Base-by-base conservation (phyloP, 2,113 vertebrate species). In the Erythrocercus mccallii region DNA sequence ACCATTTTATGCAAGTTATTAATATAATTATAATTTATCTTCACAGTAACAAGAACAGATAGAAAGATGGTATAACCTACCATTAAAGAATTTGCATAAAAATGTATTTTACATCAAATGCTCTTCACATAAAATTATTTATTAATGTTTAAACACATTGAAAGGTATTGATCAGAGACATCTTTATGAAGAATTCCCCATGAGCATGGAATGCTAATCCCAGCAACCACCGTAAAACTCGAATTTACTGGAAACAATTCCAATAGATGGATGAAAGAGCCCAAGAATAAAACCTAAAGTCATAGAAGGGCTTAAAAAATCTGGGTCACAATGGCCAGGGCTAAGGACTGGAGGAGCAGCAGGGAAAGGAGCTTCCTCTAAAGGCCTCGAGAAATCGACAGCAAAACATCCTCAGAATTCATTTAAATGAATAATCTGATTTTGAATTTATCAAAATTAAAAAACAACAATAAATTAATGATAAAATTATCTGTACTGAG, bases 251-350 rank as follows among this genome's bases (percentile, higher is more conserved):
- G 76, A 93, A 97, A 89, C 81, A 94, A 89, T 95, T 94, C 80
- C 92, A 94, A 96, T 76, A 86, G 81, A 88, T 91, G 89, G 76
- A 81, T 89, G 93, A 68, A 96, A 95, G 45, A 96, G 95, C 92
- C 86, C 91, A 97, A 96, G 95, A 97, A 96, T 92, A 90, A 95
- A 97, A 96, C 85, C 88, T 10, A 76, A 96, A 91, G 65, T 94
- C 95, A 88, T 35, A 84, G 77, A 23, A 90, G 38, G 54, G 89
- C 95, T 97, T 97, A 97, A 92, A 97, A 79, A 97, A 98, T 96
- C 95, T 96, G 92, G 97, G 96, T 97, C 95, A 96, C 81, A 80
- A 80, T 83, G 96, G 90, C 74, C 84, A 94, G 82, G 5, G 87
- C 60, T 91, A 37, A 96, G 92, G 96, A 11, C 30, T 85, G 77